A percentile compares a stretch with the other conserved stretches of the same genome.
Conservation (phyloP, 2,888 invertebrate genomes). For the Chouioia cunea region DNA sequence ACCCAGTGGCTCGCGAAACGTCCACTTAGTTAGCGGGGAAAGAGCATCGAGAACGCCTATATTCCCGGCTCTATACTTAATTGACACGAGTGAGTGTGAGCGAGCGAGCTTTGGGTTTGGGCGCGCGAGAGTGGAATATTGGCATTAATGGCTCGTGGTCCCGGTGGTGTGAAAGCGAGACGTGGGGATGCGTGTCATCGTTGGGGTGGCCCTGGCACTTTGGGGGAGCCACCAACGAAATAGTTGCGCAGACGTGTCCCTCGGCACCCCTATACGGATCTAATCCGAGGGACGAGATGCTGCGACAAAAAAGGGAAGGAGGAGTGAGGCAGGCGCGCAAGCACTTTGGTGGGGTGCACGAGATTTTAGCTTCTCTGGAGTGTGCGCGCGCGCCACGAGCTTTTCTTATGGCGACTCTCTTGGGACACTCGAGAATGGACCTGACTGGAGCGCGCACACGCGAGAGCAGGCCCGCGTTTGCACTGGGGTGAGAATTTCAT, state of each 20-base stretch:
- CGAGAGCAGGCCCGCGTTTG: slow-evolving; percentile 57
- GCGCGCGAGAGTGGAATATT: slow-evolving; percentile 54
- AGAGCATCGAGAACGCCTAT: slow-evolving; percentile 40
- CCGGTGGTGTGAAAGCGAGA: slow-evolving; percentile 65
- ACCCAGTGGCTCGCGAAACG: slow-evolving; percentile 43
- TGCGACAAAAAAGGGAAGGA: slow-evolving; percentile 63
- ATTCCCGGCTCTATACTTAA: slow-evolving; percentile 37
- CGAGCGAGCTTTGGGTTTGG: background rate
- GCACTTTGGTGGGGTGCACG: slow-evolving; percentile 68
- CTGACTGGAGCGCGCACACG: slow-evolving; percentile 22
- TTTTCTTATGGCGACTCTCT: slow-evolving; percentile 48
- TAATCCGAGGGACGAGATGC: slow-evolving; percentile 55
- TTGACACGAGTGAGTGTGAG: slow-evolving; percentile 24
- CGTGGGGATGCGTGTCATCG: slow-evolving; percentile 63
- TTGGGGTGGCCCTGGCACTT: slow-evolving; percentile 44
- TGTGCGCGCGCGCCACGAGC: slow-evolving; percentile 43
- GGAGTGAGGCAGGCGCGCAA: slow-evolving; percentile 60
- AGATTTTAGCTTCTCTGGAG: slow-evolving; percentile 67
- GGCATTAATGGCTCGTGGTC: slow-evolving; percentile 67
- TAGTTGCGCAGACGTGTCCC: slow-evolving; percentile 53
- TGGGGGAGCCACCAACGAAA: slow-evolving; percentile 51
- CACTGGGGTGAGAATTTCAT: slow-evolving; percentile 70
- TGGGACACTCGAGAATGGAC: slow-evolving; percentile 62
- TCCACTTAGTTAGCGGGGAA: slow-evolving; percentile 48
- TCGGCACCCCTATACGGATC: slow-evolving; percentile 54